These are phyloP conservation scores for Thereva unica DNA, from an alignment of 2,888 invertebrate species.

Conservation along the genomic window DNA sequence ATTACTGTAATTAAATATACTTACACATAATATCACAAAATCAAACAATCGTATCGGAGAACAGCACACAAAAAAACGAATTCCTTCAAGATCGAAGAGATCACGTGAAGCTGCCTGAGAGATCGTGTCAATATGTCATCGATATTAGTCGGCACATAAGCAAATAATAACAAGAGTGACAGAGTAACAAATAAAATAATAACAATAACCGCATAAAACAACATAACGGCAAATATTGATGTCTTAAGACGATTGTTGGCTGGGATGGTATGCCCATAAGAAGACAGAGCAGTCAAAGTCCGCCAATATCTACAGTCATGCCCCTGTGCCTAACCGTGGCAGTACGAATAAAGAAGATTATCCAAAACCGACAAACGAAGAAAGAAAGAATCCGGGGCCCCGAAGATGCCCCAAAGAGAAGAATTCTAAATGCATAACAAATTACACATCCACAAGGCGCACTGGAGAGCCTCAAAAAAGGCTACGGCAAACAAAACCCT, in stretches of 20 bases:
- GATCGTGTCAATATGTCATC: slow-evolving; percentile 37
- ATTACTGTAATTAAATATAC: too few species aligned
- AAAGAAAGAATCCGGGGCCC: neutral
- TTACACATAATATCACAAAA: too few species aligned
- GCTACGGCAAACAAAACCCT: slow-evolving; percentile 3
- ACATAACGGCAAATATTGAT: slow-evolving; percentile 42
- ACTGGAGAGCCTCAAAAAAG: neutral
- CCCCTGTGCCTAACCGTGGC: neutral
- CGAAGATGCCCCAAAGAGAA: slow-evolving; percentile 8
- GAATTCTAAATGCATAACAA: slow-evolving; percentile 35
- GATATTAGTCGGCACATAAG: slow-evolving; percentile 27
- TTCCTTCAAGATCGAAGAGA: slow-evolving; percentile 15
- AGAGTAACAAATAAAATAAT: slow-evolving; percentile 18
- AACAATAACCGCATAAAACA: slow-evolving; percentile 38
- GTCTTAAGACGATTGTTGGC: slow-evolving; percentile 36
- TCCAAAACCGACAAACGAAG: neutral
- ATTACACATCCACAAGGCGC: slow-evolving; percentile 18
- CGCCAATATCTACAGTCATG: slow-evolving; percentile 27
- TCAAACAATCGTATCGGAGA: neutral
- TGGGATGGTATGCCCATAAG: slow-evolving; percentile 35
- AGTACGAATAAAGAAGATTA: neutral
- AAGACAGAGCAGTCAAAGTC: slow-evolving; percentile 12
- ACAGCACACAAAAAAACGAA: slow-evolving; percentile 5
- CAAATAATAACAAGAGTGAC: slow-evolving; percentile 27
- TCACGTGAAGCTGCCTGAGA: slow-evolving; percentile 20